Conservation (phyloP, 2,113 vertebrate species). For the Erythrocercus mccallii region DNA sequence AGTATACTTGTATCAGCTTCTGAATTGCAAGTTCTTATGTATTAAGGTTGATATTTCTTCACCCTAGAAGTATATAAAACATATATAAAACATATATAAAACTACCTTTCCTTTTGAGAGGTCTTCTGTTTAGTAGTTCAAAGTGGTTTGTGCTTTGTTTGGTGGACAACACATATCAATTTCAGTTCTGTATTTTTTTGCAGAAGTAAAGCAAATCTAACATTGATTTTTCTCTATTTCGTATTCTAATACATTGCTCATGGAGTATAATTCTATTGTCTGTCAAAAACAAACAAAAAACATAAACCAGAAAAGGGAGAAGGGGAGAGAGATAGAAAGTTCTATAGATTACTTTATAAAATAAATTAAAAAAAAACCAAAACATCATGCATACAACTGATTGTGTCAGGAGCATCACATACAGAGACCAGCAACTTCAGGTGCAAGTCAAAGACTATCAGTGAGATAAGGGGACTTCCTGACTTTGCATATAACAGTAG, state of each 20-base stretch:
- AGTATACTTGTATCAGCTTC: neutral
- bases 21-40: neutral
- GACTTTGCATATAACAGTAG: neutral
- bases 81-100: no score
- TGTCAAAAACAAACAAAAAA: neutral
- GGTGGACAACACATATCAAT: neutral
- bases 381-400: no score
- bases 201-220: neutral
- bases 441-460: neutral
- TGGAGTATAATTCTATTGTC: neutral
- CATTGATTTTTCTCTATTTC: neutral
- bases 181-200: neutral
- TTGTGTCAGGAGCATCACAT: neutral
- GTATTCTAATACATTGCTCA: neutral
- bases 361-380: neutral
- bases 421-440: neutral
- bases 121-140: neutral
- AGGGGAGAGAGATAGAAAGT: neutral
- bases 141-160: neutral
- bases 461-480: neutral
- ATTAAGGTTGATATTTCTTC: neutral
- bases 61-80: neutral
- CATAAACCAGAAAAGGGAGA: neutral
- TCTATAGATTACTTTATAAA: neutral
- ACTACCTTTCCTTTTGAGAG: no score